Base-by-base conservation (phyloP, 2,888 invertebrate genomes). In the Drosophila flavopinicola region DNA sequence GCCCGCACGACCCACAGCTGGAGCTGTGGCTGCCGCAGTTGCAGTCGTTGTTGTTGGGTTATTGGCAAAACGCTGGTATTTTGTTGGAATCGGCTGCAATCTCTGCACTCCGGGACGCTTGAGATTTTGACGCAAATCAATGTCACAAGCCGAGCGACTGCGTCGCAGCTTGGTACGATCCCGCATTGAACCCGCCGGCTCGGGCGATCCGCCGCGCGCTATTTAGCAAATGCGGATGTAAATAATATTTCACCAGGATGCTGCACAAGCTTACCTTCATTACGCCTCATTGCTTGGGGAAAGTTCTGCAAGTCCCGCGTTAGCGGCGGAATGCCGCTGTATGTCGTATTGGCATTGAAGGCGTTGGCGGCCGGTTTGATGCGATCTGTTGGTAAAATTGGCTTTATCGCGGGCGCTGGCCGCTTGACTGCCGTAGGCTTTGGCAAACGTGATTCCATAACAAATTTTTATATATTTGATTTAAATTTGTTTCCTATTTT, bases 371-470 rank as follows among this genome's bases (percentile, higher is more conserved):
- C 27, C 1, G 85, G 33, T 52, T 87, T 90, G 27, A 90, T 90
- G 7, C 91, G 83, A 54, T 91, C 91, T 54, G 79, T 86, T 3
- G 91, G 91, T 52, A 91, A 67, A 47, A 90, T 84, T 9, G 75
- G 70, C 69, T 78, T 90, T 0, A 79, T 52, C 10, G 77, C 39
- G 15, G 79, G 44, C n/a, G 58, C 53, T 10, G 91, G 89, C 17
- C 77, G 82, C 30, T 86, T 90, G 0, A 90, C 15, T 0, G 72
- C 79, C 7, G 86, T 76, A 1, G 91, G 91, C 49, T 92, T 92
- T n/a, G 92, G 92, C 58, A 92, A 84, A 24, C 91, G 91, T 5
- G 93, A 93, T 74, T 92, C 92, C 93, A 93, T 93, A 33, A 1
- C 42, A 9, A 1, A 10, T 13, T 32, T 23, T 1, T 35, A 9